Base-by-base conservation (phyloP, 2,888 invertebrate species). In the Nomada fabriciana region DNA sequence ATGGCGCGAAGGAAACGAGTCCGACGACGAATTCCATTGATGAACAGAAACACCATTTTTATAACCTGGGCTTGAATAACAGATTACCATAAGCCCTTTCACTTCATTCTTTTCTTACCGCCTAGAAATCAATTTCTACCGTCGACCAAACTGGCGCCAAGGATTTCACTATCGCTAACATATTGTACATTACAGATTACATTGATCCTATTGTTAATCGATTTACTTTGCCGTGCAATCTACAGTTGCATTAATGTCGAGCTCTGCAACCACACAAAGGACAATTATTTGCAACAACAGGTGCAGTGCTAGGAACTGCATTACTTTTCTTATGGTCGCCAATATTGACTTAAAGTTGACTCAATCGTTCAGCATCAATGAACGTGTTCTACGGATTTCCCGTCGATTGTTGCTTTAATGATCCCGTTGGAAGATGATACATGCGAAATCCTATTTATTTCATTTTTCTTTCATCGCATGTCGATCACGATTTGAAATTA, bases 21-120 rank as follows among this genome's bases (percentile, higher is more conserved):
- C 20, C 60, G 47, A 74, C 11, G 47, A 71, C 18, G 25, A 63
- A 80, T 68, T 61, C 60, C 29, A n/a, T 29, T 5, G 23, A 9
- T 68, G 60, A 65, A 20, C 29, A 57, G 53, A 47, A 65, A 50
- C 42, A 53, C 61, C 79, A 75, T 71, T 82, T 75, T 68, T 20
- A 75, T 15, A 13, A 13, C 47, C 13, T 0, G 78, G 69, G 50
- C 61, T 50, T 59, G 73, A 79, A 85, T 82, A 82, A 71, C 52
- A 43, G 53, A 73, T 82, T 55, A 47, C 43, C 11, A 23, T 2
- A 15, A 57, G 18, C 47, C 42, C 43, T 74, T 76, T 74, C 64
- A 68, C 79, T 73, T 76, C 73, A 55, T 43, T 55, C 11, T 15
- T n/a, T 57, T 76, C 75, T 57, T 23, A 13, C 13, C 5, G 10